Percentiles rank a stretch among this genome's conserved stretches.
Evolutionary conservation across 2,113 vertebrate genomes (phyloP).

Genomic region (Pavo muticus): DNA sequence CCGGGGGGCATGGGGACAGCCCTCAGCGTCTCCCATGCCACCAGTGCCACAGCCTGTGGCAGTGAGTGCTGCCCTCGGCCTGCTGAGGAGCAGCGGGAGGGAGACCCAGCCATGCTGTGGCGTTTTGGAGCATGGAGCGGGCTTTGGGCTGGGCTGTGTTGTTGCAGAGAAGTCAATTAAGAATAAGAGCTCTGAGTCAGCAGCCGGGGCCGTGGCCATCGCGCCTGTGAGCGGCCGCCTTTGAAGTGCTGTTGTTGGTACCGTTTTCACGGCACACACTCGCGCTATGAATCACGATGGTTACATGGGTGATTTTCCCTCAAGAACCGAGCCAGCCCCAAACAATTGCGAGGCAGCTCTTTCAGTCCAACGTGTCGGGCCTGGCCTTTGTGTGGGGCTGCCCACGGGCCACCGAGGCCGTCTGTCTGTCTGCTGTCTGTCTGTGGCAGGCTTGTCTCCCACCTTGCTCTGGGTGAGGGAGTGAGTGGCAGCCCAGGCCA

Average conservation of each 20-base stretch:
- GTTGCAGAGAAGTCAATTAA: slow-evolving; percentile 49
- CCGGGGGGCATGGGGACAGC: neutral
- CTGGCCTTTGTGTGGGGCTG: neutral
- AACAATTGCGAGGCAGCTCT: neutral
- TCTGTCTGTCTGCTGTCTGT: neutral
- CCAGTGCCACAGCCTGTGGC: neutral
- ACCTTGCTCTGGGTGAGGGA: neutral
- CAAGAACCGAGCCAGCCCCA: slow-evolving; percentile 36
- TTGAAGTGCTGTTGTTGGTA: slow-evolving; percentile 66
- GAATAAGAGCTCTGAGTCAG: slow-evolving; percentile 70
- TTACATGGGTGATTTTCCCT: slow-evolving; percentile 44
- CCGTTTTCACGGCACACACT: neutral
- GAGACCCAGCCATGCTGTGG: neutral
- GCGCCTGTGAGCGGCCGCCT: neutral
- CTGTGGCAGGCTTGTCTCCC: neutral
- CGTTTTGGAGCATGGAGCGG: neutral
- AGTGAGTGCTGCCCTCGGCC: neutral
- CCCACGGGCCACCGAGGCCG: neutral
- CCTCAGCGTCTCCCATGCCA: neutral
- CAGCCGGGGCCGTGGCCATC: neutral
- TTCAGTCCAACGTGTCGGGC: neutral
- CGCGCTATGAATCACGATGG: slow-evolving; percentile 38
- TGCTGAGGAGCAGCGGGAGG: neutral
- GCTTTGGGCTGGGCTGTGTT: neutral
- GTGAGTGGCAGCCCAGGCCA: accelerated